Base-by-base conservation (phyloP, 1,140 invertebrate genomes). In the Bombus terrestris region DNA sequence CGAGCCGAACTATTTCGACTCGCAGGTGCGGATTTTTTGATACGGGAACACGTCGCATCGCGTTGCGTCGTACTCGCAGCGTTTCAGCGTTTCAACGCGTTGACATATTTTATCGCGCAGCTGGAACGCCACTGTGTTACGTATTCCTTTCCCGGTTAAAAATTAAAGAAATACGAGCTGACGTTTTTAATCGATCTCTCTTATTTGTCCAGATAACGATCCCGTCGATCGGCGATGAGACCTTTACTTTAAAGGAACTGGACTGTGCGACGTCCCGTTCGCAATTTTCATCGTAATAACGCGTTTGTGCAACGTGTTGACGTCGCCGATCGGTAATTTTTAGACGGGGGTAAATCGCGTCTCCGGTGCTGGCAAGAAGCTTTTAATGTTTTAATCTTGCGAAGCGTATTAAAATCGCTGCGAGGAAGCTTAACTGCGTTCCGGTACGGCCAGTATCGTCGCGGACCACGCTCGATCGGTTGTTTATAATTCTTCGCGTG, bases 21-120 rank as follows among this genome's bases (percentile, higher is more conserved):
- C 87, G 90, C 87, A 90, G 87, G 78, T 87, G 83, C 59, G 86
- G 82, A 89, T 88, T 53, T 25, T 74, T 85, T 77, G 86, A 92
- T 87, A 15, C 80, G 86, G 28, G 39, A 59, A 71, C 53, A 43
- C n/a, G 79, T 53, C 80, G 59, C 69, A 69, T 79, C 78, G 59
- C 47, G 47, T 18, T 18, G 6, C 47, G 18, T 53, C 47, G 18
- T 22, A 53, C 47, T 53, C 47, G 47, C 47, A 22, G 47, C 47
- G 47, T 53, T 53, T 53, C 47, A 22, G 47, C 47, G 47, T 53
- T 53, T 53, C 47, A 22, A 53, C 47, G 47, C 47, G 18, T 53
- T 18, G 25, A 83, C 32, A 89, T 90, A 81, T 84, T 84, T 89
- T 85, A 86, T 41, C 53, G 84, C 35, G 88, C 88, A 90, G 87